Evolutionary conservation across 1,140 invertebrate species (phyloP), one percentile per base, ranked within the genome.

Genomic region (Drosophila gunungcola): DNA sequence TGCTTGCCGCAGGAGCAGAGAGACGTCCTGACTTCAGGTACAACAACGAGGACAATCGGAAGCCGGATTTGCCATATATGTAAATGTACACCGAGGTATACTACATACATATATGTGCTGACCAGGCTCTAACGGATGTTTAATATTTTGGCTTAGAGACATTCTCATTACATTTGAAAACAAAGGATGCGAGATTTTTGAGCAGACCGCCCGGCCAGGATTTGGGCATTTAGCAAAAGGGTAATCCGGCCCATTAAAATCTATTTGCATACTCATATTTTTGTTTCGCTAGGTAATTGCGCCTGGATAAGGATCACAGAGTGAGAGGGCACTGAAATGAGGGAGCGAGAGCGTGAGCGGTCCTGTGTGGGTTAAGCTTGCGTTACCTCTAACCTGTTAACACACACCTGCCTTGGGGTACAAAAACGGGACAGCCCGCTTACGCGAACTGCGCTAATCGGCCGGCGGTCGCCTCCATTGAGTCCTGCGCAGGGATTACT

Each of bases 61-160:
- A 86, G 84, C 83, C 83, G 83, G 83, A 86, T 86, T 86, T 86
- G 63, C 67, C 67, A 29, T 13, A 43, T 36, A 39, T 41, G 11
- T 25, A 21, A 25, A 62, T 61, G 41, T 57, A n/a, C 27, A 27
- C 25, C 41, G 16, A 45, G 16, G 9, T 45, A 25, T 21, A 21
- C 16, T 21, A 21, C 16, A 21, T 21, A 21, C 16, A 21, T 21
- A 21, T 49, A 12, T 32, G 3, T 51, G 48, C 80, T 58, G 53
- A 32, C 38, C 58, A 63, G 75, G 83, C 82, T 88, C 80, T 83
- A 73, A 64, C 84, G 83, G 63, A 88, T 88, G 83, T 88, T 70
- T 89, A 89, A 88, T 90, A 90, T 90, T 90, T 90, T 90, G 86
- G 85, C 85, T 90, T 90, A 90, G 48, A 90, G 85, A 90, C 81